phyloP scores from a whole-genome alignment of 35 echinoderm and acorn worm genomes.

The Ophioderma brevispina region DNA sequence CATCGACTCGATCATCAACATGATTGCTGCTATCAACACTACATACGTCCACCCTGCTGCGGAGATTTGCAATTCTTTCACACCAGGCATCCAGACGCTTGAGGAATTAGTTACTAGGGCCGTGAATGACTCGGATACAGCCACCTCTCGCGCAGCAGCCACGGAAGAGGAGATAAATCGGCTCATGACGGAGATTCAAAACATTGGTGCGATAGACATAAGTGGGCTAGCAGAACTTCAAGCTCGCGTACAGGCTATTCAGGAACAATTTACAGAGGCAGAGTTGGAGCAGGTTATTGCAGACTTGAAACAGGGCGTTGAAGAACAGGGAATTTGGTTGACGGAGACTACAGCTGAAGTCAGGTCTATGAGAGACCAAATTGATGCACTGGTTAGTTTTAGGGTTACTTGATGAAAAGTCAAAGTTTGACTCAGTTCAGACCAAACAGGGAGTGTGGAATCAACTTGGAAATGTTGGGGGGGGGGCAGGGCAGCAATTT shows the following conservation, averaged over 20 bases:
- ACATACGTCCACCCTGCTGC: slow-evolving; percentile 18
- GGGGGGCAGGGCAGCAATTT: too few relatives aligned
- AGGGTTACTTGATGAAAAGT: too few relatives aligned
- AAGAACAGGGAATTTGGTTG: slow-evolving; percentile 59
- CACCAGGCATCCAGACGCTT: slow-evolving; percentile 8
- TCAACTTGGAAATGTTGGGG: too few relatives aligned
- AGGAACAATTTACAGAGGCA: slow-evolving; percentile 36
- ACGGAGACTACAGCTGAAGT: slow-evolving; percentile 30
- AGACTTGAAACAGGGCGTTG: slow-evolving; percentile 17
- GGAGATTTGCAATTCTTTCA: slow-evolving; percentile 33
- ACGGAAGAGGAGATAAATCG: not conserved
- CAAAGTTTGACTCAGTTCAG: too few relatives aligned
- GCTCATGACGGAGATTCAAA: slow-evolving; percentile 18
- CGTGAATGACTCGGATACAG: not conserved
- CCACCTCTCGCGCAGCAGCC: not conserved
- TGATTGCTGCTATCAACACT: slow-evolving; percentile 28
- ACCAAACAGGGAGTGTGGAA: too few relatives aligned
- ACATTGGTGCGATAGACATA: slow-evolving; percentile 49
- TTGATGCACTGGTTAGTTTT: slow-evolving; percentile 69
- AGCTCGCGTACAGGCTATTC: slow-evolving; percentile 6
- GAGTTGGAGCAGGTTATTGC: slow-evolving; percentile 24
- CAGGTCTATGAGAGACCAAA: slow-evolving; percentile 25
- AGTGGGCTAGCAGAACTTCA: slow-evolving; percentile 29
- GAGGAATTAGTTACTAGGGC: slow-evolving; percentile 30
- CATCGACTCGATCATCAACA: slow-evolving; percentile 31